Conservation (phyloP, 2,888 invertebrate genomes). For the Caenorhabditis panamensis region DNA sequence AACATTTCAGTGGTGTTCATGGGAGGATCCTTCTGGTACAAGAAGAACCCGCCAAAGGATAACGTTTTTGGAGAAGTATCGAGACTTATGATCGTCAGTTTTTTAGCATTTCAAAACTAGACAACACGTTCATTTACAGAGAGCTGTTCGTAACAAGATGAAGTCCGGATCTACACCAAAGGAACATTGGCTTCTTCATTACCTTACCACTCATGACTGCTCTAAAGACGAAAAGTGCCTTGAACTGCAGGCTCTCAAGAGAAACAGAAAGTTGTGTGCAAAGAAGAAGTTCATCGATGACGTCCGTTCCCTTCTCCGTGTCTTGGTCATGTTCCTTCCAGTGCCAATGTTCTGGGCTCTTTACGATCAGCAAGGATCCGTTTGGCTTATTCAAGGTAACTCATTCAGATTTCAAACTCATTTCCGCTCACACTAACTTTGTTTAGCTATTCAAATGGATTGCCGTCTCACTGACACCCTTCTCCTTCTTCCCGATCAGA, state of each 20-base stretch:
- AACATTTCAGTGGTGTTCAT: conserved; percentile 86
- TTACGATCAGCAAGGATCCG: conserved; percentile 95
- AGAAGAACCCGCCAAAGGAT: conserved; percentile 88
- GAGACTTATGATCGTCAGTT: conserved; percentile 88
- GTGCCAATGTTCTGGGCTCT: conserved; percentile 98
- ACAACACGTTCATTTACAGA: conserved; percentile 46
- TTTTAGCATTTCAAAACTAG: not conserved
- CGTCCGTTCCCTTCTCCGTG: conserved; percentile 73
- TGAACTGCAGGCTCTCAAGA: conserved; percentile 61
- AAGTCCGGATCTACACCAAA: conserved; percentile 59
- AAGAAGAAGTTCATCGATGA: conserved; percentile 77
- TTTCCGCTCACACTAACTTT: not conserved
- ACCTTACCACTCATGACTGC: conserved; percentile 74
- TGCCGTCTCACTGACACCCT: conserved; percentile 71
- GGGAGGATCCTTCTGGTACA: conserved; percentile 88
- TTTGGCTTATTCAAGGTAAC: conserved; percentile 92
- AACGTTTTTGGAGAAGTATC: conserved; percentile 89
- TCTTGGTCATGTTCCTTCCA: conserved; percentile 80
- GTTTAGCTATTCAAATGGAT: conserved; percentile 76
- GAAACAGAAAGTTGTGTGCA: conserved; percentile 66
- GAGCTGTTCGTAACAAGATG: conserved; percentile 72
- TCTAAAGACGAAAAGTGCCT: conserved; percentile 68
- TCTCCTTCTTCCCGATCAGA: conserved; percentile 75
- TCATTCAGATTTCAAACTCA: not conserved
- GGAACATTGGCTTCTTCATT: conserved; percentile 77